A percentile compares a stretch with the other conserved stretches of the same genome.
Conservation (phyloP, 1,140 invertebrate genomes). For the Hylaeus volcanicus region DNA sequence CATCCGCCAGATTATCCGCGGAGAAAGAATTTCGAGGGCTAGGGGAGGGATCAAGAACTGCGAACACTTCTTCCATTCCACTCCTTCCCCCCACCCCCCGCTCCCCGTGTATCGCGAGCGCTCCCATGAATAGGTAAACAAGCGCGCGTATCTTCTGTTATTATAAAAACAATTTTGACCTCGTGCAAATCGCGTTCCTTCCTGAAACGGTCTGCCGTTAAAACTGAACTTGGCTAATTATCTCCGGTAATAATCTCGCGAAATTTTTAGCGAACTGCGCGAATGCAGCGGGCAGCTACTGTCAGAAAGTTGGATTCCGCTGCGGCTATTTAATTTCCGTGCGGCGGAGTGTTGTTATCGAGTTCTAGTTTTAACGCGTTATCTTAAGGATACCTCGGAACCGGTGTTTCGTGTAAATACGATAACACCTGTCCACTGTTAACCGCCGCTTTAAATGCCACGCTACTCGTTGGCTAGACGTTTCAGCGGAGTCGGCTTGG, state of each 20-base stretch:
- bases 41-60: slow-evolving; percentile 2
- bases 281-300: neutral
- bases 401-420: slow-evolving; percentile 20
- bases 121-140: slow-evolving; percentile 44
- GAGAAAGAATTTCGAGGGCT: slow-evolving; percentile 36
- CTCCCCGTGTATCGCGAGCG: neutral
- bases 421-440: slow-evolving; percentile 27
- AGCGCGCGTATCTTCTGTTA: neutral
- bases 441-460: slow-evolving; percentile 15
- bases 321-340: slow-evolving; percentile 34
- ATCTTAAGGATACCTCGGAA: slow-evolving; percentile 9
- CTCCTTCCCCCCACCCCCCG: too few species aligned
- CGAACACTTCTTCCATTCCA: neutral
- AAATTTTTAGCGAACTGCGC: neutral
- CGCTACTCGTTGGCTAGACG: neutral
- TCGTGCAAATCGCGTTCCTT: neutral
- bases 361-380: slow-evolving; percentile 39
- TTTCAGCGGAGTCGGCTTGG: slow-evolving; percentile 2
- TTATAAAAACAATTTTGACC: slow-evolving; percentile 7
- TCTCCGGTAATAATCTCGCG: neutral
- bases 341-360: slow-evolving; percentile 18
- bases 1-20: slow-evolving; percentile 34
- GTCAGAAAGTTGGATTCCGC: slow-evolving; percentile 12
- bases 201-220: neutral
- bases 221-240: neutral